Percentiles rank a stretch among this genome's conserved stretches.
phyloP scores from a whole-genome alignment of 2,113 vertebrate species.

The Pomatostomus ruficeps region DNA sequence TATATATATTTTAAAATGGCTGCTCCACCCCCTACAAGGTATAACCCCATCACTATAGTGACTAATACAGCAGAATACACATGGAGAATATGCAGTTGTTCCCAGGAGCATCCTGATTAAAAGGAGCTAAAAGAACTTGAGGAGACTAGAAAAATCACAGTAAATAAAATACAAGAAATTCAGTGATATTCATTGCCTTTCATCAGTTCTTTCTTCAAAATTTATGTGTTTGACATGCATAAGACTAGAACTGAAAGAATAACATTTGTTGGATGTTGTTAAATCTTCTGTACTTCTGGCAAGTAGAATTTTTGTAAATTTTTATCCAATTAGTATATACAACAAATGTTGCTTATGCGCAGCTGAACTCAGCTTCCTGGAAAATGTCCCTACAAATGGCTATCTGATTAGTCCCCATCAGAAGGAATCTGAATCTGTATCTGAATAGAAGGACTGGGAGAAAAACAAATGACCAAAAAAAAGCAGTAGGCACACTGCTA shows the following conservation, averaged over 20 bases:
- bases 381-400: background rate
- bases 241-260: background rate
- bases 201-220: background rate
- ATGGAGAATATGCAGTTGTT: background rate
- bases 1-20: background rate
- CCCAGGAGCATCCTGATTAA: background rate
- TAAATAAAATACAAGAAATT: background rate
- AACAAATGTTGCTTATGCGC: slow-evolving; percentile 5
- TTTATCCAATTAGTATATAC: slow-evolving; percentile 3
- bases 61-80: background rate
- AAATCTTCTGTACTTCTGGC: background rate
- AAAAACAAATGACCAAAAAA: background rate
- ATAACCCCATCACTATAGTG: background rate
- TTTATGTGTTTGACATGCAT: background rate
- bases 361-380: slow-evolving; percentile 18
- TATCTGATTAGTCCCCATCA: background rate
- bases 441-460: background rate
- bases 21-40: background rate
- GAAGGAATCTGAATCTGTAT: background rate
- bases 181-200: background rate
- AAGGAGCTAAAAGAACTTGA: background rate
- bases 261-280: background rate
- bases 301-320: slow-evolving; percentile 4
- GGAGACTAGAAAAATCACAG: background rate
- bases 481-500: background rate